phyloP scores from a whole-genome alignment of 2,797 vertebrate species.

The Alca torda region DNA sequence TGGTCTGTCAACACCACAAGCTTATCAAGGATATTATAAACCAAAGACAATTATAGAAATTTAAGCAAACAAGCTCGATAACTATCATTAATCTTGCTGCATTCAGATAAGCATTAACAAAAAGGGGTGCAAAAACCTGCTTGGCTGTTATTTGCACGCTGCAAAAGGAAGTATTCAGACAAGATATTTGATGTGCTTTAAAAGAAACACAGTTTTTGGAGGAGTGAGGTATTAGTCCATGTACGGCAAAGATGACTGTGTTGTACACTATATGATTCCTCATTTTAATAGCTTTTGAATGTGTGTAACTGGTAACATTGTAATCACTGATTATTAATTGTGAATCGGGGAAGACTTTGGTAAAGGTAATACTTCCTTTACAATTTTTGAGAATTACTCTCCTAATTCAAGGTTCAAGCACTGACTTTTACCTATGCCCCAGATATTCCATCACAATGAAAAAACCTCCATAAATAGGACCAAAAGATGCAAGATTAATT shows the following conservation, averaged over 20 bases:
- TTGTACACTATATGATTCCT: not conserved
- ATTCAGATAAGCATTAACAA: not conserved
- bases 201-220: not conserved
- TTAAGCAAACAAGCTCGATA: not conserved
- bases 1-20: not conserved
- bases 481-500: not conserved
- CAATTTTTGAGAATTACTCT: not conserved
- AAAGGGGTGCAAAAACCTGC: not conserved
- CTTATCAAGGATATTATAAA: not conserved
- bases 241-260: not conserved
- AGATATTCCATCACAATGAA: not conserved
- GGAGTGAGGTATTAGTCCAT: not conserved
- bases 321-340: not conserved
- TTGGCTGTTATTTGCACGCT: not conserved
- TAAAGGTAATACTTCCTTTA: not conserved
- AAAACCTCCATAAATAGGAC: not conserved
- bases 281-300: constrained; percentile 30
- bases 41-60: not conserved
- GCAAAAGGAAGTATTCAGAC: not conserved
- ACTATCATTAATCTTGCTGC: not conserved
- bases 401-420: not conserved
- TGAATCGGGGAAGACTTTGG: not conserved
- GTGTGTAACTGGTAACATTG: not conserved
- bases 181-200: not conserved
- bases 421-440: not conserved